Base-by-base conservation (phyloP, 2,797 vertebrate genomes). In the Falco concolor region DNA sequence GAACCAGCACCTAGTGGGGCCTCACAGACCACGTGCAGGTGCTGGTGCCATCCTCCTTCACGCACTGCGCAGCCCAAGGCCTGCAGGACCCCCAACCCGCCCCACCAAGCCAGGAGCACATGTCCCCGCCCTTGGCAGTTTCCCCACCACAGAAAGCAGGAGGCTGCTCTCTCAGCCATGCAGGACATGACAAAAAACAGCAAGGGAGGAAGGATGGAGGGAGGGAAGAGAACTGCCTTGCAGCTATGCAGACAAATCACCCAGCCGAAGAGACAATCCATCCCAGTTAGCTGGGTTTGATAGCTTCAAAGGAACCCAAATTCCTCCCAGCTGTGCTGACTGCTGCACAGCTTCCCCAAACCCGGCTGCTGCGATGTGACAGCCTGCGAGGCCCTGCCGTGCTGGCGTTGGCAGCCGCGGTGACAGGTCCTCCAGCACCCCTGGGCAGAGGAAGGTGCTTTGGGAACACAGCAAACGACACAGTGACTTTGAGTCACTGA, bases 401-500 rank as follows among this genome's bases (percentile, higher is more conserved):
- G 22, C 36, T 6, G 2, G n/a, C 2, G 7, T 28, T 44, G 4
- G 4, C 25, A 32, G 60, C 7, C 8, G 0, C 8, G 1, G 45
- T 36, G 84, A 10, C 40, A 22, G 63, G 6, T 47, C 38, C 44
- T 9, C 28, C 47, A 5, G 64, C n/a, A 21, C 28, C 57, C 57
- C 64, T 3, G n/a, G 49, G 64, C 74, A 57, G 54, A 16, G 57
- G 28, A 53, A 32, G 75, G 74, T 3, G 7, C 52, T 38, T 34
- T 0, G 14, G 60, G 77, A 60, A 30, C 1, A 2, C 38, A 15
- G 53, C 0, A 0, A 81, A 19, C 0, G 1, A 30, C 0, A 0
- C 15, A 23, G 24, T 49, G 44, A 40, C 38, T 49, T n/a, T 17
- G 65, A 42, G 44, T 27, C 40, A 9, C 28, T 27, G 42, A n/a